Base-by-base conservation (phyloP, 2,113 vertebrate species). In the Pipa parva region DNA sequence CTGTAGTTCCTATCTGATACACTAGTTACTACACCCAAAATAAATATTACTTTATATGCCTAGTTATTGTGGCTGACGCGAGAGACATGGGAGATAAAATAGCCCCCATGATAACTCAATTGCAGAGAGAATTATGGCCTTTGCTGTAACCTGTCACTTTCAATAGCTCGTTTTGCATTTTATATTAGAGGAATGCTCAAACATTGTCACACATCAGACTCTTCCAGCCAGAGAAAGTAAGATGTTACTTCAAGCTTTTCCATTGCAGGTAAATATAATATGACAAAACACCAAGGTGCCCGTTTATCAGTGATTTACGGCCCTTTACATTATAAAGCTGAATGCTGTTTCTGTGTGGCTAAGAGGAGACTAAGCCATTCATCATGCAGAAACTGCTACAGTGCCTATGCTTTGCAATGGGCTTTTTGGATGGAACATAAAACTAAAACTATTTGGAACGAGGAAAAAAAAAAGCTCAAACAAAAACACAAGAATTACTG, bases 241-340 rank as follows among this genome's bases (percentile, higher is more conserved):
- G 66, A 70, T 70, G 56, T 70, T 70, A 70, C 66, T 70, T 61
- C 66, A 61, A 70, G 66, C 66, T 70, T 70, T 70, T 57, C 61
- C 57, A 70, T 70, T 70, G 66, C 66, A 61, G 66, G 66, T 70
- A 70, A 70, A 70, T 70, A 70, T 52, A 70, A 70, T 70, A 70
- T 70, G 66, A 70, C 66, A 70, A 60, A 70, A 61, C 33, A 70
- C 57, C 66, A 70, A 70, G 66, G 66, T 70, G 66, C 66, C 58
- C 57, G 66, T 70, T 70, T 70, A 70, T 70, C 66, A 70, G 54
- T 70, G 66, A 70, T 70, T 70, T 70, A 70, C 66, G 26, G 66
- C 66, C 66, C 66, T 61, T 70, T 61, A 70, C 57, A 70, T 70
- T 70, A 70, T 70, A 54, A 61, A 70, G 49, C 66, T 54, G 65